phyloP scores from a whole-genome alignment of 2,888 invertebrate species.

The Thera britannica region DNA sequence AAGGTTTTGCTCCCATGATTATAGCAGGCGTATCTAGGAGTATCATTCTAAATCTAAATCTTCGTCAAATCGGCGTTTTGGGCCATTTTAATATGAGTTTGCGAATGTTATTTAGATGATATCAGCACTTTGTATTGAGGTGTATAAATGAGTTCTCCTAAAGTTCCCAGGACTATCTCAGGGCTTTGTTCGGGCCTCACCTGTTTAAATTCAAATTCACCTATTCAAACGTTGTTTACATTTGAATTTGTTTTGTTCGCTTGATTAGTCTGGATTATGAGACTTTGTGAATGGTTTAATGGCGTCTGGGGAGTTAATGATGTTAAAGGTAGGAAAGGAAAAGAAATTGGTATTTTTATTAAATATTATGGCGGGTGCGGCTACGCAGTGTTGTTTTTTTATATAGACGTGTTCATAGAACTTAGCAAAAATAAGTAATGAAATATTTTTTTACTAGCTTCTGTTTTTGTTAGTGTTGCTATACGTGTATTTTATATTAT shows the following conservation, averaged over 20 bases:
- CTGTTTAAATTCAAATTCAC: slow-evolving; percentile 41
- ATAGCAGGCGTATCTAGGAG: slow-evolving; percentile 36
- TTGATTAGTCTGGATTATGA: slow-evolving; percentile 36
- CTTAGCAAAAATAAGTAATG: no score
- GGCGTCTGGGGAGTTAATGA: slow-evolving; percentile 10
- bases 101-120: slow-evolving; percentile 72
- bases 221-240: slow-evolving; percentile 38
- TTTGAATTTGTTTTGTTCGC: slow-evolving; percentile 42
- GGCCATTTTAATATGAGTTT: slow-evolving; percentile 74
- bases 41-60: slow-evolving; percentile 39
- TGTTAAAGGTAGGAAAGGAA: background rate
- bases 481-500: no score
- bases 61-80: slow-evolving; percentile 60
- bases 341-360: background rate
- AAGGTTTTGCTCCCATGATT: background rate
- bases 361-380: background rate
- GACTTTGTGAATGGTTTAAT: slow-evolving; percentile 28
- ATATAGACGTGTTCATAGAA: no score
- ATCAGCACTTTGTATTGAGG: slow-evolving; percentile 75
- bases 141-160: slow-evolving; percentile 73
- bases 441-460: no score
- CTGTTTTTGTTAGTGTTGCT: no score
- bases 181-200: slow-evolving; percentile 51
- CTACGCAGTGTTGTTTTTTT: no score
- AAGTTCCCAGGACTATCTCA: slow-evolving; percentile 56